phyloP scores from a whole-genome alignment of 1,140 invertebrate genomes.

The Phymorhynchus buccinoides region DNA sequence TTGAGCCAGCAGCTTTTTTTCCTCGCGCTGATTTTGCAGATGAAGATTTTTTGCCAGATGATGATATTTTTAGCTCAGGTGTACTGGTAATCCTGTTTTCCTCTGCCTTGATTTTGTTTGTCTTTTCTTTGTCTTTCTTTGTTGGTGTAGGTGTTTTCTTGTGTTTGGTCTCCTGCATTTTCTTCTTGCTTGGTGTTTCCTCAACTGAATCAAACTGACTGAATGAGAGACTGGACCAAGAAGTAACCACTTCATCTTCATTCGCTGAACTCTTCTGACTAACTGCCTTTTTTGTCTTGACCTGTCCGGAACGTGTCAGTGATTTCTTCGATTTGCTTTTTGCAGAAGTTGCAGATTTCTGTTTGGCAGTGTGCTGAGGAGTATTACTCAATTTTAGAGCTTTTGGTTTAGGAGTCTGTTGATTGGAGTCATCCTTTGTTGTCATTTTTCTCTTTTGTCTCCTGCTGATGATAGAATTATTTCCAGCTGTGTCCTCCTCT shows the following conservation, averaged over 20 bases:
- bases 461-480: not conserved
- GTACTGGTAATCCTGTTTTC: not conserved
- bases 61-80: not conserved
- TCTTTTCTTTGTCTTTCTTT: not conserved
- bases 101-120: not conserved
- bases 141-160: no score
- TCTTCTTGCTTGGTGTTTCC: constrained; percentile 6
- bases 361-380: not conserved
- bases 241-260: not conserved
- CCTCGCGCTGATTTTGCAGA: not conserved
- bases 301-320: not conserved
- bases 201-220: not conserved
- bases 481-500: not conserved
- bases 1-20: not conserved
- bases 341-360: not conserved
- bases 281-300: not conserved
- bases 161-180: no score
- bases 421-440: not conserved
- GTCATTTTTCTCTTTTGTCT: not conserved
- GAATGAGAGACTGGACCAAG: not conserved
- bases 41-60: not conserved
- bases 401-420: not conserved
- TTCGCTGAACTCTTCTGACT: not conserved
- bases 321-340: not conserved
- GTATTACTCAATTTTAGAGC: not conserved